A percentile compares a stretch with the other conserved stretches of the same genome.
phyloP scores from a whole-genome alignment of 2,797 vertebrate species.

The Malurus splendens region DNA sequence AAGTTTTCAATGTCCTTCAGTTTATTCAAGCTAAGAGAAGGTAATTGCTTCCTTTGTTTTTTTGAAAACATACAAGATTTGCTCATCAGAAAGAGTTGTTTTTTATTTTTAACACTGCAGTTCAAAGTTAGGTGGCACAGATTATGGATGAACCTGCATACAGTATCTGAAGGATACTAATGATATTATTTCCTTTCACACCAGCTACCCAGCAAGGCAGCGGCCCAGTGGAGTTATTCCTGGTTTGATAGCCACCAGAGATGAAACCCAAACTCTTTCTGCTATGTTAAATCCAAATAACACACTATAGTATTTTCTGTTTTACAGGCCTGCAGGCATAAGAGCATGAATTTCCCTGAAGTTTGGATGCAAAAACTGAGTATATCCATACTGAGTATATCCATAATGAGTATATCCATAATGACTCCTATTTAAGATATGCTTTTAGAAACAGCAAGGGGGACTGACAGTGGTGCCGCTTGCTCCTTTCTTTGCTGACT shows the following conservation, averaged over 20 bases:
- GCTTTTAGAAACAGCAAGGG: background rate
- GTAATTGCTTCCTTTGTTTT: background rate
- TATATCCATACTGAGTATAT: background rate
- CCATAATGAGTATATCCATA: background rate
- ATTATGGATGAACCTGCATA: background rate
- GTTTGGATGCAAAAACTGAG: background rate
- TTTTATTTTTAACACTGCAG: background rate
- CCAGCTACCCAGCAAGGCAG: background rate
- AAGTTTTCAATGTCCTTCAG: constrained; percentile 7
- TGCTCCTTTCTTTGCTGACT: background rate
- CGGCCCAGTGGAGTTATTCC: background rate
- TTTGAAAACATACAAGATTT: background rate
- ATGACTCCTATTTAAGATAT: background rate
- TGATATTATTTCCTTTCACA: background rate
- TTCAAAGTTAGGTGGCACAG: background rate
- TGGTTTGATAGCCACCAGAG: background rate
- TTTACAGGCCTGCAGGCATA: background rate
- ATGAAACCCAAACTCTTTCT: background rate
- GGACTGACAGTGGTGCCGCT: background rate
- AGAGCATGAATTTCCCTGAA: background rate
- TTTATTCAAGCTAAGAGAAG: background rate
- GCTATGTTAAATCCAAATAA: background rate
- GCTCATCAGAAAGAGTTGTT: background rate
- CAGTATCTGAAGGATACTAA: background rate
- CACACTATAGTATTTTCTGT: background rate